Evolutionary conservation across 2,797 vertebrate genomes (phyloP).

Genomic region (Fistularia commersonii): DNA sequence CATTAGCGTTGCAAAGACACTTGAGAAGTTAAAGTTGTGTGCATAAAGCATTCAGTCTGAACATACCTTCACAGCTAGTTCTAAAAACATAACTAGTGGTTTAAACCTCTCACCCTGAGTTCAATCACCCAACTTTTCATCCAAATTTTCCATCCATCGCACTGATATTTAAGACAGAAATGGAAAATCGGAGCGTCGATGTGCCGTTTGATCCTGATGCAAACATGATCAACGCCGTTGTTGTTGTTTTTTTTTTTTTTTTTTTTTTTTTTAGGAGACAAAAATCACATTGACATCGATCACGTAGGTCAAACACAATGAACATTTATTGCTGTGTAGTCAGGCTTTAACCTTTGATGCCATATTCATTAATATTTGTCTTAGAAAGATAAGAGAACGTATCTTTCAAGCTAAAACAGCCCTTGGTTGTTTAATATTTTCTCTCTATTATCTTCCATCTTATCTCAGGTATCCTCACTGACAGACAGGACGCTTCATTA

Average conservation of each 20-base stretch:
- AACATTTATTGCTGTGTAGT: conserved; percentile 81
- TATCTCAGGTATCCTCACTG: conserved; percentile 38
- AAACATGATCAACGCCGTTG: background rate
- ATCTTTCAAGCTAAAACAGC: conserved; percentile 77
- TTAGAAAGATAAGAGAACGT: conserved; percentile 62
- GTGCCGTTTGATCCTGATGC: conserved; percentile 23
- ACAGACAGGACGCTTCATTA: conserved; percentile 56
- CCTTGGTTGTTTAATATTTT: conserved; percentile 67
- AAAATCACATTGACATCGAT: conserved; percentile 68
- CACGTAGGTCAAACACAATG: conserved; percentile 72
- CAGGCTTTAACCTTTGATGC: conserved; percentile 69
- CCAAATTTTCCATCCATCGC: conserved; percentile 48
- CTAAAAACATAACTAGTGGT: conserved; percentile 56
- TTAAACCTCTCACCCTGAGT: conserved; percentile 68
- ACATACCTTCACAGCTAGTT: conserved; percentile 53
- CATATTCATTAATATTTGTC: conserved; percentile 66
- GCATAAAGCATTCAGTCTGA: conserved; percentile 34
- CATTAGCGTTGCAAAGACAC: conserved; percentile 32
- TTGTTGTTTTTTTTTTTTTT: no score
- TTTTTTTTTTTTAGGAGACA: no score
- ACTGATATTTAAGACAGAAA: conserved; percentile 29
- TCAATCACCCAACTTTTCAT: conserved; percentile 53
- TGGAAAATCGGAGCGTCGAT: conserved; percentile 46
- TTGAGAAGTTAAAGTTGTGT: conserved; percentile 23
- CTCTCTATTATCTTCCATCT: conserved; percentile 29